Base-by-base conservation (phyloP, 2,113 vertebrate genomes). In the Carlito syrichta region DNA sequence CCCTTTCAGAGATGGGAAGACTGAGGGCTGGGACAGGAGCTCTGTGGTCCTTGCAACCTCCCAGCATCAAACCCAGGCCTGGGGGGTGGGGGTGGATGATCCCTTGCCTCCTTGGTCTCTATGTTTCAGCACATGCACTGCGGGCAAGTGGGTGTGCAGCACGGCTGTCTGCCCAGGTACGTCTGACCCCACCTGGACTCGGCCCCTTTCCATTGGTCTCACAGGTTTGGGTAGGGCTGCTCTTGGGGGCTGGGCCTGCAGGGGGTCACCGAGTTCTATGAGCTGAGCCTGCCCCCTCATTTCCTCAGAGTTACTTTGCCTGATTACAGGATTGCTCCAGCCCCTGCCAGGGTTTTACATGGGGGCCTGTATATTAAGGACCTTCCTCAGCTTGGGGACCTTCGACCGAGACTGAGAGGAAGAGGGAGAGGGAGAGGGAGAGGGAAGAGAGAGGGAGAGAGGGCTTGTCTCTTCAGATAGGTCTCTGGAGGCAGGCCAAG, bases 131-230 rank as follows among this genome's bases (percentile, higher is more conserved):
- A 99, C 99, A 20, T 99, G 99, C 83, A 27, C 95, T 69, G 99
- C 99, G 48, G 99, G 99, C 96, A 99, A 98, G 93, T 99, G 99
- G 99, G 98, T 99, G 97, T 99, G 99, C 98, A 99, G 99, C 38
- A 99, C 99, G 19, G 95, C 99, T 90, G 98, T 98, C 56, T 99
- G 99, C 95, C 99, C 99, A 98, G 99, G 99, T 99, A 98, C 14
- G 76, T 93, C 8, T 69, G 48, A 11, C 35, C 20, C 79, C 32
- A 13, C 17, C 69, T 8, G 6, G 38, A 38, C 54, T 50, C 25
- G 22, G 19, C 14, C 22, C 30, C 1, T 27, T 77, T 78, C 32
- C 52, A n/a, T 23, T 48, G 10, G 27, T 19, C 56, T 91, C 84
- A n/a, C 35, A 82, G 85, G 22, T 27, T 60, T 68, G 86, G 43